Evolutionary conservation across 1,140 invertebrate genomes (phyloP), one percentile per base, ranked within the genome.

Genomic region (Panagrolaimus sp.): DNA sequence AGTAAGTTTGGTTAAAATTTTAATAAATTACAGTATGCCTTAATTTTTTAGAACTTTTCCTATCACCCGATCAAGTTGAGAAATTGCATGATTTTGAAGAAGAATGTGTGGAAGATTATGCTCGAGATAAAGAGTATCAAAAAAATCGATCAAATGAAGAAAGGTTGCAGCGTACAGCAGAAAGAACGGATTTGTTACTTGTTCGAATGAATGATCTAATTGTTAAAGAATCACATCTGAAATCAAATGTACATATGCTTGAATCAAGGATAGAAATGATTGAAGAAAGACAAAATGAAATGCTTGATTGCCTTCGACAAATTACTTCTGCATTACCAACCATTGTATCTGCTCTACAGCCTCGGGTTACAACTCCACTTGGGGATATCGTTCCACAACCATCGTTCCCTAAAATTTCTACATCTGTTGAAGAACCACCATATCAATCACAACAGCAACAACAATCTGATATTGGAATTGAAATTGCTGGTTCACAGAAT

Each of bases 11-110:
- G 2, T 38, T 38, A 38, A 38, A 2, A 38, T 7, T 38, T 38
- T n/a, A n/a, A n/a, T n/a, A n/a, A 38, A 7, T 38, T 38, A 38
- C 31, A 38, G 9, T 8, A 13, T 16, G 61, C 27, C 63, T 48
- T 25, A 23, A 42, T 3, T 78, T n/a, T 81, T 42, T 71, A 87
- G 86, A 97, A 83, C 85, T 96, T 46, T 96, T 96, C 83, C 87
- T 97, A 69, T 91, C 92, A 78, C 89, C 89, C 69, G 92, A 95
- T 72, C 92, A 93, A 81, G 88, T 95, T 85, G 92, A 96, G 83
- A 87, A 91, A 42, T 83, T 97, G 4, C 93, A 96, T 79, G 93
- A 97, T 83, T 97, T 96, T 84, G 94, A 98, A 84, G 93, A 96
- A 83, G 93, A 97, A 78, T 96, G 93, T 83, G 91, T 96, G 44